Evolutionary conservation across 2,113 vertebrate species (phyloP), one percentile per base, ranked within the genome.

Genomic region (Aythya baeri): DNA sequence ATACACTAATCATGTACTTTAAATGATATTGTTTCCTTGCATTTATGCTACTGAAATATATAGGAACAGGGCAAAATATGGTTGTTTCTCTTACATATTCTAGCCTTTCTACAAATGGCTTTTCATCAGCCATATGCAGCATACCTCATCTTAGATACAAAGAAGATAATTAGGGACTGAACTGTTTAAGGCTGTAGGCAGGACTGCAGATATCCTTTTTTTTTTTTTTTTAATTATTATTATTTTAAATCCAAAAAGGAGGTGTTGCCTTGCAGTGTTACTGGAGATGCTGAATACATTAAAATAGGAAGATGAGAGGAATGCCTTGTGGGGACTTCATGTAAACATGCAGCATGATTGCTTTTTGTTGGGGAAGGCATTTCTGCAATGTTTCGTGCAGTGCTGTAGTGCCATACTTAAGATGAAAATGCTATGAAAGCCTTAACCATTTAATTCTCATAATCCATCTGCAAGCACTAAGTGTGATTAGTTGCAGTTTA

Each of bases 281-380:
- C 62, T 95, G 94, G 66, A 93, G 88, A 83, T 79, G 71, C 74
- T 92, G 93, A 93, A 95, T 94, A 84, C 70, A 91, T 97, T 93
- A 92, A 86, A 93, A 91, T 32, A 81, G 54, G 66, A 93, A 95
- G 93, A 92, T 90, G 88, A 97, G 94, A 97, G 77, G 81, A 93
- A 96, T 96, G 95, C 86, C 95, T 96, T 89, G 86, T 94, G 94
- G 94, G 91, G 81, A 82, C 71, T 89, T 94, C 90, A 91, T 97
- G 95, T 95, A 96, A 97, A 94, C 93, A 97, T 92, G 67, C 74
- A 85, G 50, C 66, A 79, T 80, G 96, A 95, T 85, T 95, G 84
- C 91, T 93, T 97, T 95, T 87, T 73, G 62, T 89, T 95, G 94
- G 91, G 91, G 91, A 91, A 95, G 75, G 82, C 91, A 91, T 95